Evolutionary conservation across 2,797 vertebrate species (phyloP).

Genomic region (Enteromius unitaeniatus): DNA sequence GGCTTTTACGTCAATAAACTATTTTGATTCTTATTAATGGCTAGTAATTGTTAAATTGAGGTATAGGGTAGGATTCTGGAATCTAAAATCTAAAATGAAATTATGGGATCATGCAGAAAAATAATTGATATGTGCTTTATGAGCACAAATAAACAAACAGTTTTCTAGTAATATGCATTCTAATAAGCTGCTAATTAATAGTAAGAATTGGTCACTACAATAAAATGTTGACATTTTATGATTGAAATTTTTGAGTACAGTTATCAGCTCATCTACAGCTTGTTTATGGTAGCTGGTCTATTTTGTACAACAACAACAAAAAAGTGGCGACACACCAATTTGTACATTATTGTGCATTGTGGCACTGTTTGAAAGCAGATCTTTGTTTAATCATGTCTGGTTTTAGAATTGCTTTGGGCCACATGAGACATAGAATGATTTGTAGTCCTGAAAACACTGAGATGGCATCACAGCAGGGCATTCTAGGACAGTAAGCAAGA

Average conservation of each 20-base stretch:
- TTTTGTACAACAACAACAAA: not conserved
- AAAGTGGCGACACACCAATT: not conserved
- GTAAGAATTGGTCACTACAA: not conserved
- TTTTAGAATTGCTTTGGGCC: slow-evolving; percentile 3
- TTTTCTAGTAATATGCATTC: not conserved
- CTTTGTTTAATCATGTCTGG: slow-evolving; percentile 13
- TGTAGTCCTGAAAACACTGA: slow-evolving; percentile 10
- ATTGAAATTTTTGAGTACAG: not conserved
- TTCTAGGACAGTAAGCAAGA: slow-evolving; percentile 23
- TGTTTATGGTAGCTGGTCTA: not conserved
- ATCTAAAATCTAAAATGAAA: not conserved
- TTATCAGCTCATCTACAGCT: not conserved
- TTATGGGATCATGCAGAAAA: not conserved
- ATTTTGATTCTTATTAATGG: not conserved
- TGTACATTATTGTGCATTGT: not conserved
- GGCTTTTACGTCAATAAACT: not conserved
- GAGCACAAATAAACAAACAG: not conserved
- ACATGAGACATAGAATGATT: slow-evolving; percentile 9
- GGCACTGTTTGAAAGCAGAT: slow-evolving; percentile 9
- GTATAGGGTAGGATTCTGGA: not conserved
- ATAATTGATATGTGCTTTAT: not conserved
- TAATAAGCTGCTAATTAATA: not conserved
- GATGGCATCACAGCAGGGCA: slow-evolving; percentile 18
- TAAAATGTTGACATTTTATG: not conserved
- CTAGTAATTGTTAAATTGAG: not conserved